Evolutionary conservation across 2,797 vertebrate species (phyloP).

Genomic region (Merluccius polli): DNA sequence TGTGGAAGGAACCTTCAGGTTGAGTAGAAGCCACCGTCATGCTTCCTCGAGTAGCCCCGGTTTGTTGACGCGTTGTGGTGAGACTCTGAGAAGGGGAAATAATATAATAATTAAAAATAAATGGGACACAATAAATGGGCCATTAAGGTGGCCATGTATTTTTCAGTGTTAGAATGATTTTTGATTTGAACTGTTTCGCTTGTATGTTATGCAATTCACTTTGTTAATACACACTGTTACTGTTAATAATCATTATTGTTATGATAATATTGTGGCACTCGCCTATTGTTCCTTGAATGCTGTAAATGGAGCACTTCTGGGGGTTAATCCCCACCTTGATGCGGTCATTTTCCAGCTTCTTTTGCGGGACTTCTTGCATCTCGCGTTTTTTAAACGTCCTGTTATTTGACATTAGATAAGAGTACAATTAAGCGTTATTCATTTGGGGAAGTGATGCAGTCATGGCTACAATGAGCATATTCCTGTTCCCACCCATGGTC

Average conservation of each 20-base stretch:
- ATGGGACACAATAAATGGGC: neutral
- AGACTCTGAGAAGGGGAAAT: constrained; percentile 45
- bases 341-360: constrained; percentile 21
- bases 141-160: neutral
- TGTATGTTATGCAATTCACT: neutral
- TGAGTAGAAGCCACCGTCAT: constrained; percentile 71
- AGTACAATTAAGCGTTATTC: neutral
- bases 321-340: constrained; percentile 71
- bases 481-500: constrained; percentile 51
- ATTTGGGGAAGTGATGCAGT: neutral
- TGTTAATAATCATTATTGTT: neutral
- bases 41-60: constrained; percentile 71
- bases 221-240: neutral
- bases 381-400: constrained; percentile 40
- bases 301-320: constrained; percentile 72
- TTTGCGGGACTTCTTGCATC: constrained; percentile 14
- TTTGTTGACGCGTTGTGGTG: constrained; percentile 73
- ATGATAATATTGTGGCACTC: constrained; percentile 20
- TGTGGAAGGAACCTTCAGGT: constrained; percentile 30
- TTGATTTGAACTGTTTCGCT: neutral
- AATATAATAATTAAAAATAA: neutral
- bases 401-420: neutral
- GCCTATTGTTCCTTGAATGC: constrained; percentile 75
- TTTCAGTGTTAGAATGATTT: neutral
- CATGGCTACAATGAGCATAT: neutral